phyloP scores from a whole-genome alignment of 2,888 invertebrate genomes.

The Tetropium fuscum region DNA sequence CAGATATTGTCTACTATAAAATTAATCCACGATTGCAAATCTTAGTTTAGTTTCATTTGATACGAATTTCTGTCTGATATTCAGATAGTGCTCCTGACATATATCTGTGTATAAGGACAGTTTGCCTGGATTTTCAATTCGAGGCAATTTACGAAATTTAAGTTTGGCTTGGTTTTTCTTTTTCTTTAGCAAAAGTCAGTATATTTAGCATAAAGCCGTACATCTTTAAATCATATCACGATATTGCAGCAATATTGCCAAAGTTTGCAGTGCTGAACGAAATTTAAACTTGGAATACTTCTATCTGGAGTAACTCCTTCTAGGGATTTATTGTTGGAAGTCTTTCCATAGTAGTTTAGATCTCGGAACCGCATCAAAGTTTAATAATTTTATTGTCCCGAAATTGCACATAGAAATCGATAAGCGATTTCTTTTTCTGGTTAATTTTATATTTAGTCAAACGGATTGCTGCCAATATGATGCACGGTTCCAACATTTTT shows the following conservation, averaged over 20 bases:
- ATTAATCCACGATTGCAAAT: too few relatives aligned
- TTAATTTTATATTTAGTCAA: too few relatives aligned
- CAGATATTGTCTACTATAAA: too few relatives aligned
- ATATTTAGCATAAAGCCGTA: conserved; percentile 17
- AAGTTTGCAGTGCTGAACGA: conserved; percentile 16
- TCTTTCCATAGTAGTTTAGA: neutral
- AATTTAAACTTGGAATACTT: conserved; percentile 19
- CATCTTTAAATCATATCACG: conserved; percentile 21
- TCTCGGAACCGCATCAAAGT: neutral
- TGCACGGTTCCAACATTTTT: too few relatives aligned
- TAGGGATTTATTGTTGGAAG: conserved; percentile 11
- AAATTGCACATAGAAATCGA: too few relatives aligned
- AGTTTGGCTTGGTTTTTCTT: neutral
- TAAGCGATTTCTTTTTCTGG: too few relatives aligned
- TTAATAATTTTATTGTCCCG: too few relatives aligned
- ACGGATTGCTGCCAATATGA: too few relatives aligned
- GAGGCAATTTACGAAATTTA: neutral
- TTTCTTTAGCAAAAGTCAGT: conserved; percentile 1
- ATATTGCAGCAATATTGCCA: conserved; percentile 14
- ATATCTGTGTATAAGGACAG: too few relatives aligned
- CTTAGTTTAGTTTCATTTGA: too few relatives aligned
- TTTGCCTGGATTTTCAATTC: conserved; percentile 2
- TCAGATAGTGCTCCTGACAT: too few relatives aligned
- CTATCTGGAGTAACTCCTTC: conserved; percentile 7
- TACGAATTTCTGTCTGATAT: too few relatives aligned